These are phyloP conservation scores for Equus quagga DNA, from an alignment of 2,113 vertebrate species.

Conservation along the genomic window DNA sequence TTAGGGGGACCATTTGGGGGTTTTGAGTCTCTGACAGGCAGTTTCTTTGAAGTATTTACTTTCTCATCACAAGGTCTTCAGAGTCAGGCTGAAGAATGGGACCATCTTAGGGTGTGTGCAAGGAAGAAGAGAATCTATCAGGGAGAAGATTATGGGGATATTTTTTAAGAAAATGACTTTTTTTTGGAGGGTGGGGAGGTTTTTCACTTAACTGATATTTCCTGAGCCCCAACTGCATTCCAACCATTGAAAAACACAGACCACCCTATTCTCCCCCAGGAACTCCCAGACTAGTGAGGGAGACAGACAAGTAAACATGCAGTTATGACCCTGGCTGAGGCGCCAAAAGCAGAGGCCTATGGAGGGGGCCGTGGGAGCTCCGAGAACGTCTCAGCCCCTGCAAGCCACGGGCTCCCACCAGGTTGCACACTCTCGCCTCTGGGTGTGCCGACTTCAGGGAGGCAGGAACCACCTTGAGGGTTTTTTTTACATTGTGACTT, in stretches of 20 bases:
- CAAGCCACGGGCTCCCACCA: not conserved
- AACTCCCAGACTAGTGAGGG: not conserved
- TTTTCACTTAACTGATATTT: not conserved
- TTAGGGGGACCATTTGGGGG: not conserved
- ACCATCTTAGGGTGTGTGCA: not conserved
- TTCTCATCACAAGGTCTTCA: not conserved
- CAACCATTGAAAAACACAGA: not conserved
- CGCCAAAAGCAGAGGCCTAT: not conserved
- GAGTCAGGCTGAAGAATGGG: not conserved
- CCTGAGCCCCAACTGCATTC: not conserved
- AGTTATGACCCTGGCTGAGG: not conserved
- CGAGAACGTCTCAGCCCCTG: not conserved
- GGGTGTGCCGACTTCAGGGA: not conserved
- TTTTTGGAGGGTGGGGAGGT: not conserved
- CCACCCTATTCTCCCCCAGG: not conserved
- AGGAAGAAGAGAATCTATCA: not conserved
- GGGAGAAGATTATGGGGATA: not conserved
- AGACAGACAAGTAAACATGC: not conserved
- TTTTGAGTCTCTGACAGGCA: not conserved
- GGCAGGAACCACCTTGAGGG: not conserved
- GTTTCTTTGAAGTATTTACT: constrained; percentile 22
- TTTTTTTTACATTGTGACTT: not conserved
- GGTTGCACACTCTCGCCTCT: fast-evolving
- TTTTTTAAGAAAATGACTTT: not conserved
- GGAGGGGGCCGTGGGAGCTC: not conserved